These are phyloP conservation scores for Mythimna loreyi DNA, from an alignment of 2,888 invertebrate species.

Conservation along the genomic window DNA sequence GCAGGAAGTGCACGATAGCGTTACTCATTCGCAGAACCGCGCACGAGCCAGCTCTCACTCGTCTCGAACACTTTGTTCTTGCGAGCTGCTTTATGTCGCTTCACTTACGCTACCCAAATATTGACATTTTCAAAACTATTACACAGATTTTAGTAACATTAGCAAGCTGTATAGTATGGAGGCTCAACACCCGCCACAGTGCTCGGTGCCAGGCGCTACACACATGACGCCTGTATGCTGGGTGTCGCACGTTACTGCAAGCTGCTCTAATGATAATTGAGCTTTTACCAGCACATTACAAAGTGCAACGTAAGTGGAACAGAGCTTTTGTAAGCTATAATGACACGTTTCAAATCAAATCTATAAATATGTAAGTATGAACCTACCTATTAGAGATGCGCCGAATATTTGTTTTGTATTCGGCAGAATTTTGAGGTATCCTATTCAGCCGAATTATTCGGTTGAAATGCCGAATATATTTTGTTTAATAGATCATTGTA, in stretches of 20 bases:
- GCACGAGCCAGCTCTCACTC: conserved; percentile 51
- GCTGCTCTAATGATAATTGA: conserved; percentile 15
- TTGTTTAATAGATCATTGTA: too few species aligned
- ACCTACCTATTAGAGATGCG: too few species aligned
- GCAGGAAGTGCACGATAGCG: conserved; percentile 63
- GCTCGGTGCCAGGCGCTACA: neutral
- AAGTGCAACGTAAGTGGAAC: conserved; percentile 2
- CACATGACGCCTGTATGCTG: neutral
- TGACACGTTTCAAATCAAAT: neutral
- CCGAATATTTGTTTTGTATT: too few species aligned
- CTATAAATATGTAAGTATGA: neutral
- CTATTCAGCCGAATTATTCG: too few species aligned
- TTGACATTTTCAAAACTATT: neutral
- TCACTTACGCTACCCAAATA: neutral
- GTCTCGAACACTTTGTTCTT: conserved; percentile 28
- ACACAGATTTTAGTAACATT: neutral
- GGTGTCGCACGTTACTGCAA: conserved; percentile 14
- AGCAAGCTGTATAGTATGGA: neutral
- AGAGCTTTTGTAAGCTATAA: neutral
- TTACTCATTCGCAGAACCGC: conserved; percentile 76
- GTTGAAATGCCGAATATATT: too few species aligned
- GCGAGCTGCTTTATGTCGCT: neutral
- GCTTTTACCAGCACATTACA: conserved; percentile 14
- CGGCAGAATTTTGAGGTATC: too few species aligned
- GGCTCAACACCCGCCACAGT: neutral